Evolutionary conservation across 1,140 invertebrate species (phyloP).

Genomic region (Metopolophium dirhodum): DNA sequence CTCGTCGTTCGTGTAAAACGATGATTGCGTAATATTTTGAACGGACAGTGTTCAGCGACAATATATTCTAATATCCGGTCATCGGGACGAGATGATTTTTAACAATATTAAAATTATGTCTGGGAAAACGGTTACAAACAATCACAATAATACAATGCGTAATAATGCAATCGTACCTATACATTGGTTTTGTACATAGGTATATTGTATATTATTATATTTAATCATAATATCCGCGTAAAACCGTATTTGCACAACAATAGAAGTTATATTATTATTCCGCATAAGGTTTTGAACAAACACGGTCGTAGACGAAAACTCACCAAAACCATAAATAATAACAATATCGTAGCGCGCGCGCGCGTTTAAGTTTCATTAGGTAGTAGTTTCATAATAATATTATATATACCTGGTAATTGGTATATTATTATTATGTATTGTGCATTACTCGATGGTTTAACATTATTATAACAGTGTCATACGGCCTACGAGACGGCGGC

Average conservation of each 20-base stretch:
- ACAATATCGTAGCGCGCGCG: background rate
- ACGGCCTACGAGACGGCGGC: background rate
- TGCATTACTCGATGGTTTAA: too few relatives aligned
- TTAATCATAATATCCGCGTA: background rate
- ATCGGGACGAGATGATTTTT: background rate
- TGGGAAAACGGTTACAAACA: background rate
- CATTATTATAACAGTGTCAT: background rate
- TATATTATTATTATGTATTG: background rate
- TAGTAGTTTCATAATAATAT: too few relatives aligned
- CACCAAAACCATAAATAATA: constrained; percentile 39
- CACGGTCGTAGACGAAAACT: background rate
- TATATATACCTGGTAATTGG: background rate
- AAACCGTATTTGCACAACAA: background rate
- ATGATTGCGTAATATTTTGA: background rate
- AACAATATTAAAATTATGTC: background rate
- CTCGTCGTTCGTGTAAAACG: background rate
- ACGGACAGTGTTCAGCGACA: background rate
- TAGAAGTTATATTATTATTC: background rate
- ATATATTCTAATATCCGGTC: background rate
- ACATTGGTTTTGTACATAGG: background rate
- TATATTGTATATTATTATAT: background rate
- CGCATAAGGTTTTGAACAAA: background rate
- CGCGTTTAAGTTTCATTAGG: background rate
- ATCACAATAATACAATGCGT: background rate
- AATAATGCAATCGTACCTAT: background rate